phyloP scores from a whole-genome alignment of 2,888 invertebrate species.

The Ophion ventricosus region DNA sequence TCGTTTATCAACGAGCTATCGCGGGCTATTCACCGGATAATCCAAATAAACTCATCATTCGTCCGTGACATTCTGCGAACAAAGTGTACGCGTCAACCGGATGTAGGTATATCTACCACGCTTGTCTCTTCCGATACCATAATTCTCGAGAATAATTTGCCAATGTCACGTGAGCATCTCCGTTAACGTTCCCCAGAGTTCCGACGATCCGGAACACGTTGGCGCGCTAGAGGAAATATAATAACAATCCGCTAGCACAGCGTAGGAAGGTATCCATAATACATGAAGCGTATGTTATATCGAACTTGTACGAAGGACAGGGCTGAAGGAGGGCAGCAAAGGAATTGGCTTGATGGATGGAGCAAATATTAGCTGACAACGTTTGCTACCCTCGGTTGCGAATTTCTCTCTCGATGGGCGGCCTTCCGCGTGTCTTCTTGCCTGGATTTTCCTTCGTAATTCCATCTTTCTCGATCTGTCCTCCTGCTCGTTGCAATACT shows the following conservation, averaged over 20 bases:
- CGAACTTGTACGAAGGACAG: constrained; percentile 53
- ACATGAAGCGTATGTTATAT: constrained; percentile 16
- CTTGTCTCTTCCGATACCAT: not conserved
- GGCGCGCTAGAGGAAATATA: not conserved
- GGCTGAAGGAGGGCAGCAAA: constrained; percentile 18
- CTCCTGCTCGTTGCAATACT: not conserved
- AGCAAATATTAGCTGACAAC: constrained; percentile 65
- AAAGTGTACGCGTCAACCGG: not conserved
- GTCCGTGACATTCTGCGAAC: not conserved
- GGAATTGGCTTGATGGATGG: constrained; percentile 68
- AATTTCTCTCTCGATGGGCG: constrained; percentile 13
- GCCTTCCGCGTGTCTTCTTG: not conserved
- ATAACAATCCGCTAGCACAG: not conserved
- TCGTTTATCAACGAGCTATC: not conserved
- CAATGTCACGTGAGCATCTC: not conserved
- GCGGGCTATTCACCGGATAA: not conserved
- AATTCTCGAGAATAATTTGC: constrained; percentile 7
- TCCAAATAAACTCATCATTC: not conserved
- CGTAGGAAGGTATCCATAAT: constrained; percentile 8
- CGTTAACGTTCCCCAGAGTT: not conserved
- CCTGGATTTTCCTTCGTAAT: not conserved
- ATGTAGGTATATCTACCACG: not conserved
- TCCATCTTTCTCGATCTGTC: not conserved
- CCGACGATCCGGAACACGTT: not conserved
- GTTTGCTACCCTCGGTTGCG: constrained; percentile 1